phyloP scores from a whole-genome alignment of 2,113 vertebrate genomes.

The Labeo rohita region DNA sequence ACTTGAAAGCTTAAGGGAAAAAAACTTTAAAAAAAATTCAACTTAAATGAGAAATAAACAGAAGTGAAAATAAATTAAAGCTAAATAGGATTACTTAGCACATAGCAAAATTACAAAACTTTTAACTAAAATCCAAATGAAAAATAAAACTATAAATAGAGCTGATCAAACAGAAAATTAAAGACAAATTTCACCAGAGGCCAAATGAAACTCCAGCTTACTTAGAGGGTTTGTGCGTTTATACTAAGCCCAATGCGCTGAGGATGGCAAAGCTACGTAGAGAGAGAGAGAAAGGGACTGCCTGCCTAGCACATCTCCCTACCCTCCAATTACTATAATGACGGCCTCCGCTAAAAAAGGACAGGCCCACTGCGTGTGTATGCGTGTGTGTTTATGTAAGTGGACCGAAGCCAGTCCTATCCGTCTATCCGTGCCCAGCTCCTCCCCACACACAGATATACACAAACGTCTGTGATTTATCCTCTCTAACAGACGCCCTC shows the following conservation, averaged over 20 bases:
- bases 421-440: constrained; percentile 8
- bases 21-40: no score
- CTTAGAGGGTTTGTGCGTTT: not conserved
- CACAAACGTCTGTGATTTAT: constrained; percentile 23
- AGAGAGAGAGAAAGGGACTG: constrained; percentile 35
- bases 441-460: constrained; percentile 37
- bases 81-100: not conserved
- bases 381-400: constrained; percentile 41
- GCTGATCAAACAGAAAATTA: constrained; percentile 44
- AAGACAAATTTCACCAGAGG: constrained; percentile 21
- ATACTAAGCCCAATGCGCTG: constrained; percentile 26
- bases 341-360: constrained; percentile 36
- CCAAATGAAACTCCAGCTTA: constrained; percentile 9
- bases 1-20: no score
- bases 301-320: constrained; percentile 45
- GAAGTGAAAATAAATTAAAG: not conserved
- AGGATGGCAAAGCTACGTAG: constrained; percentile 22
- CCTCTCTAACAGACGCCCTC: not conserved
- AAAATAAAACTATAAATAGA: not conserved
- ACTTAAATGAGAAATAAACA: no score
- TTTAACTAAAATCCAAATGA: not conserved
- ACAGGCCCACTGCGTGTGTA: constrained; percentile 23
- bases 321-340: constrained; percentile 61
- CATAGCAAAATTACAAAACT: not conserved
- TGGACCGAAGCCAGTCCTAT: constrained; percentile 20